Evolutionary conservation across 2,888 invertebrate genomes (phyloP).

Genomic region (Orgyia antiqua): DNA sequence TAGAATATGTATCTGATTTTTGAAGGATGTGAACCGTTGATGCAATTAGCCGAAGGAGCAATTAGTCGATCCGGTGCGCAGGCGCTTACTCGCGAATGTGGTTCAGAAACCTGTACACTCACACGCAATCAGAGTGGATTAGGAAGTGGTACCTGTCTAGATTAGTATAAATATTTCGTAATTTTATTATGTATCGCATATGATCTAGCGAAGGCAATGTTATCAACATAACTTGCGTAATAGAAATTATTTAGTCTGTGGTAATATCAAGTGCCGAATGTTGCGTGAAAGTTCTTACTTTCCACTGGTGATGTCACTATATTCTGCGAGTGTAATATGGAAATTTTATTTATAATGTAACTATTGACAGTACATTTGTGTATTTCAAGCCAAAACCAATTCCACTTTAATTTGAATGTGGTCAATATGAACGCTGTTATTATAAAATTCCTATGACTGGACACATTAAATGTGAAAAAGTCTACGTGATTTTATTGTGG

Average conservation of each 20-base stretch:
- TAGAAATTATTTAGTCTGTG: not conserved
- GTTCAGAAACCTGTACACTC: slow-evolving; percentile 26
- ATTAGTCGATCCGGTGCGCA: slow-evolving; percentile 36
- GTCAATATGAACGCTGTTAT: too few species aligned
- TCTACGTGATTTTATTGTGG: too few species aligned
- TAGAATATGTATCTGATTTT: too few species aligned
- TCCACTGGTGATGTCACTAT: slow-evolving; percentile 10
- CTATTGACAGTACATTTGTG: too few species aligned
- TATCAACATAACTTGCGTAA: too few species aligned
- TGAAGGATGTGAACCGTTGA: slow-evolving; percentile 35
- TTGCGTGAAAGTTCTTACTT: slow-evolving; percentile 11
- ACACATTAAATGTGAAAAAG: too few species aligned
- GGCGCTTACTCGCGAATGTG: slow-evolving; percentile 26
- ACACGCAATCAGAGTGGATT: slow-evolving; percentile 18
- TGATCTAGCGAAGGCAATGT: slow-evolving; percentile 1
- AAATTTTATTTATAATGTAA: too few species aligned
- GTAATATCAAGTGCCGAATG: slow-evolving; percentile 9
- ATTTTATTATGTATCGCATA: not conserved
- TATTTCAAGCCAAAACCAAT: too few species aligned
- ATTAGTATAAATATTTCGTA: too few species aligned
- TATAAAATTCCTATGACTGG: too few species aligned
- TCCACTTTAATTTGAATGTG: too few species aligned
- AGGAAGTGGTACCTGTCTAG: slow-evolving; percentile 14
- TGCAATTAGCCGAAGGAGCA: slow-evolving; percentile 47
- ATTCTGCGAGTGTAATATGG: too few species aligned